Conservation (phyloP, 1,140 invertebrate species). For the Listronotus bonariensis region DNA sequence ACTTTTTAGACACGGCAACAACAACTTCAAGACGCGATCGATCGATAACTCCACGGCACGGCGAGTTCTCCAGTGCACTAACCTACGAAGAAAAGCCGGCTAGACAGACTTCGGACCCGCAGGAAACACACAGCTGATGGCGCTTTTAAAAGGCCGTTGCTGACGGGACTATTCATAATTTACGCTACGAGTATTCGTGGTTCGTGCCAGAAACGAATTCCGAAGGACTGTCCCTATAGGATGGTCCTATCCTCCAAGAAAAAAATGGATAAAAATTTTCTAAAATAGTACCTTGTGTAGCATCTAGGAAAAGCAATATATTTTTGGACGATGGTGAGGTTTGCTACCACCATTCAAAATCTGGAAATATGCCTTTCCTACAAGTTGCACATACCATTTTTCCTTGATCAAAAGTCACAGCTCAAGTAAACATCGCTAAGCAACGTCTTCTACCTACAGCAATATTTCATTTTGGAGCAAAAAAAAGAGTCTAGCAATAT, state of each 20-base stretch:
- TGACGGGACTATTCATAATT: neutral
- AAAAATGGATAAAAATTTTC: too few species aligned
- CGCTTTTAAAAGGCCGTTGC: neutral
- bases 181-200: neutral
- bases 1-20: constrained; percentile 5
- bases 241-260: neutral
- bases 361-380: too few species aligned
- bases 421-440: too few species aligned
- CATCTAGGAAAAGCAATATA: too few species aligned
- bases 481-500: too few species aligned
- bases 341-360: too few species aligned
- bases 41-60: constrained; percentile 21
- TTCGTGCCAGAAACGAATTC: neutral
- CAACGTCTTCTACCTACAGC: too few species aligned
- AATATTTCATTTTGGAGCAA: too few species aligned
- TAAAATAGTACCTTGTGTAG: too few species aligned
- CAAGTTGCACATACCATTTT: too few species aligned
- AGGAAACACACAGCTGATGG: neutral
- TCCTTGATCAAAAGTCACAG: too few species aligned
- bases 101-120: neutral
- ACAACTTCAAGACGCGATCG: constrained; percentile 22
- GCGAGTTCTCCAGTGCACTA: constrained; percentile 17
- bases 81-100: constrained; percentile 23
- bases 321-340: too few species aligned
- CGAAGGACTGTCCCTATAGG: neutral